Base-by-base conservation (phyloP, 2,888 invertebrate species). In the Saturnia japonica region DNA sequence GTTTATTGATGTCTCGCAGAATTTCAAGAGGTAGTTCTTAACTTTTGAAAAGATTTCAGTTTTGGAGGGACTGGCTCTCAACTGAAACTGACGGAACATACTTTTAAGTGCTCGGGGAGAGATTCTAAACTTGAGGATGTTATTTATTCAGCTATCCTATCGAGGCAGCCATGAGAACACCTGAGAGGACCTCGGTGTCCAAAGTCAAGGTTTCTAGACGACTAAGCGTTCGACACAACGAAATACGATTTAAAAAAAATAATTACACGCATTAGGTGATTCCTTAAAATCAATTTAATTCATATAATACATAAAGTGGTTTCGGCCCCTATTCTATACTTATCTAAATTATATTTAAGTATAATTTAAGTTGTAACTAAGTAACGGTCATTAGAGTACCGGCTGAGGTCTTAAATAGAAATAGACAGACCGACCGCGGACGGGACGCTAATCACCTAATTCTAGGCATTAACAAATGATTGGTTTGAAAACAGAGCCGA, bases 361-460 rank as follows among this genome's bases (percentile, higher is more conserved):
- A 77, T 83, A 85, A 89, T 87, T 84, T 78, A 72, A 76, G 75
- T 72, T 60, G 57, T 60, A 60, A n/a, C n/a, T n/a, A n/a, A 60
- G 57, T 60, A 60, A 60, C 57, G 57, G 57, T 60, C 57, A 60
- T 60, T 60, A 60, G 28, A 14, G 57, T 76, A 81, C 75, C 75
- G 75, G 72, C 77, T 81, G 80, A 78, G 82, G 78, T 81, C 81
- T 85, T 83, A 86, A 87, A 86, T 87, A 86, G 88, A 88, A 91
- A 90, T 87, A 85, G 82, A 85, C 82, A 78, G 79, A 78, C 77
- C 78, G 25, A 60, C 84, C 78, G 76, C 80, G 73, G 75, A 74
- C 79, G 75, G 80, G 75, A 72, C 79, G 82, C 84, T 89, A 88
- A 90, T 88, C 84, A 87, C 80, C 84, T 91, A 90, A 91, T 90